These are phyloP conservation scores for Cephalopterus ornatus DNA, from an alignment of 2,113 vertebrate species.

Conservation along the genomic window DNA sequence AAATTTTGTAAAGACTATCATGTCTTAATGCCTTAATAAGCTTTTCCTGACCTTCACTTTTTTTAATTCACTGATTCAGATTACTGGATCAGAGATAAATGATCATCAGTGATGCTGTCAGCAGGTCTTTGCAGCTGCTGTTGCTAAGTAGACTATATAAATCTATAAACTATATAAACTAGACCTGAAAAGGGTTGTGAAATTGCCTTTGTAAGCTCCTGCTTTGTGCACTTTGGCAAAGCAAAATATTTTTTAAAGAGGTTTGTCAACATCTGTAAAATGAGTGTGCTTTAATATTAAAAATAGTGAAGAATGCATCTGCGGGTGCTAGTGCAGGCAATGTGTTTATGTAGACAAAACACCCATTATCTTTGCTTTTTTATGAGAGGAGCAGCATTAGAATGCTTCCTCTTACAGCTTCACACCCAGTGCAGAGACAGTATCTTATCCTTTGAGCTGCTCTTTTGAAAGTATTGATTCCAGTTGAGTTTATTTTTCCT, in stretches of 20 bases:
- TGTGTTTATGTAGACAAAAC: background rate
- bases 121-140: background rate
- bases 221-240: background rate
- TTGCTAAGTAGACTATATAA: background rate
- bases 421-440: background rate
- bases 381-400: background rate
- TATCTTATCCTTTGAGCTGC: background rate
- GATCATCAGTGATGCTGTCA: background rate
- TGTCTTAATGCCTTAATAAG: constrained; percentile 12
- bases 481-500: background rate
- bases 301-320: background rate
- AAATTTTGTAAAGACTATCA: background rate
- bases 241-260: background rate
- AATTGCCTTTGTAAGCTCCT: background rate
- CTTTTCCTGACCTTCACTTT: constrained; percentile 4
- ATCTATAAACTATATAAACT: background rate
- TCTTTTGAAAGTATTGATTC: background rate
- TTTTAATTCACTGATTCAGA: background rate
- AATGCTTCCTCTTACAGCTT: background rate
- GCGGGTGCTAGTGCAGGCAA: background rate
- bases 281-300: background rate
- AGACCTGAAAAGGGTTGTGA: background rate
- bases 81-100: background rate
- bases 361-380: background rate
- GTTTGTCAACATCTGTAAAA: background rate